phyloP scores from a whole-genome alignment of 2,888 invertebrate genomes.

The Scaptomyza caliginosa region DNA sequence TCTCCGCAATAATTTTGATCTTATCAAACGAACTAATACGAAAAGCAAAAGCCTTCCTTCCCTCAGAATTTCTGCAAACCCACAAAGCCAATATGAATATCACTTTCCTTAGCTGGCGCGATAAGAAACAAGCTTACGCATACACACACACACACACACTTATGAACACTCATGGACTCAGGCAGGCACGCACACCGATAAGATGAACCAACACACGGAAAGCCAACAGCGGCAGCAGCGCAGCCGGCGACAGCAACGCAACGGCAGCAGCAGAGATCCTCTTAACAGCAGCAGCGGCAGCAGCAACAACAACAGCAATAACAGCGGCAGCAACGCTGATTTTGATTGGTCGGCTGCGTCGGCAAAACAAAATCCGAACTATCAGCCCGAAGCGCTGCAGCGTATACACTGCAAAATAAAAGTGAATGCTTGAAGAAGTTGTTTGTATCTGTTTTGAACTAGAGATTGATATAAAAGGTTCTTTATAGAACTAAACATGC shows the following conservation, averaged over 20 bases:
- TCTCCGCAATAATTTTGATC: slow-evolving; percentile 1
- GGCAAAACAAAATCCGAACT: slow-evolving; percentile 58
- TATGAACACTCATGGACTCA: not conserved
- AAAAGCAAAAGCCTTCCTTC: slow-evolving; percentile 14
- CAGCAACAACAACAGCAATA: slow-evolving; percentile 17
- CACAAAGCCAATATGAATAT: slow-evolving; percentile 32
- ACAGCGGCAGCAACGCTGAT: slow-evolving; percentile 34
- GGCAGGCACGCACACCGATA: slow-evolving; percentile 16
- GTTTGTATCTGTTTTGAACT: too few relatives aligned
- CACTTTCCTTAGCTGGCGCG: slow-evolving; percentile 55
- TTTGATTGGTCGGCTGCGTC: slow-evolving; percentile 71
- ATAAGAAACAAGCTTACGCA: slow-evolving; percentile 45
- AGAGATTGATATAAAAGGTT: not conserved
- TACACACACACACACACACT: slow-evolving; percentile 15
- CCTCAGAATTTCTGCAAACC: not conserved
- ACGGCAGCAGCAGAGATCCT: slow-evolving; percentile 37
- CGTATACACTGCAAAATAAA: slow-evolving; percentile 55
- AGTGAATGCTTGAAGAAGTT: not conserved
- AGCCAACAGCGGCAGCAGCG: slow-evolving; percentile 23
- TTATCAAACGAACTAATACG: not conserved
- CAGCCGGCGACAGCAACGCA: slow-evolving; percentile 33
- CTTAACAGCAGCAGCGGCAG: slow-evolving; percentile 32
- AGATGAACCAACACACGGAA: slow-evolving; percentile 24
- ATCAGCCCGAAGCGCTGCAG: slow-evolving; percentile 58
- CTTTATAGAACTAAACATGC: not conserved